Evolutionary conservation across 2,888 invertebrate genomes (phyloP).

Genomic region (Hyposoter didymator): DNA sequence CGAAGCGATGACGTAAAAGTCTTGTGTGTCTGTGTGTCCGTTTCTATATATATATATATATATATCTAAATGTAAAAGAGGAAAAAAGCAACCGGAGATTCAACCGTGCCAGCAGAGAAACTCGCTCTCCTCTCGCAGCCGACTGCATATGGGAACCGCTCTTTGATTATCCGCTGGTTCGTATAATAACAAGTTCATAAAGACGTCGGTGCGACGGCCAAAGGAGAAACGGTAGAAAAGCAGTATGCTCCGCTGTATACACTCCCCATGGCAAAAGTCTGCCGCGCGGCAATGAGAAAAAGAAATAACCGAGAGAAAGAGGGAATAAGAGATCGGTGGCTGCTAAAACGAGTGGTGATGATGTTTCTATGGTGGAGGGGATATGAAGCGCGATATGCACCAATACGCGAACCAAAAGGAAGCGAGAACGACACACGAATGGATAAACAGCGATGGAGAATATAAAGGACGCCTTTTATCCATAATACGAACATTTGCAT

Average conservation of each 20-base stretch:
- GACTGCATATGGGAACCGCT: slow-evolving; percentile 77
- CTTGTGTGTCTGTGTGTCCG: background rate
- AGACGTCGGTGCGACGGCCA: slow-evolving; percentile 78
- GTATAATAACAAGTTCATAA: slow-evolving; percentile 83
- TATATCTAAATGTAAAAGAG: slow-evolving; percentile 9
- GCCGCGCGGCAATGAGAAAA: slow-evolving; percentile 42
- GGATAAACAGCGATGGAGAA: slow-evolving; percentile 49
- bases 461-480: slow-evolving; percentile 56
- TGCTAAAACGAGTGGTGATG: slow-evolving; percentile 34
- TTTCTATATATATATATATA: background rate
- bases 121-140: slow-evolving; percentile 50
- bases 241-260: slow-evolving; percentile 28
- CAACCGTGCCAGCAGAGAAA: slow-evolving; percentile 37
- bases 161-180: slow-evolving; percentile 82
- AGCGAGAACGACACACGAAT: slow-evolving; percentile 31
- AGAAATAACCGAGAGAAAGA: slow-evolving; percentile 42
- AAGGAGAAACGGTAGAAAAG: slow-evolving; percentile 53
- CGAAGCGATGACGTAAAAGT: slow-evolving; percentile 46
- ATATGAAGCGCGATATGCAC: slow-evolving; percentile 15
- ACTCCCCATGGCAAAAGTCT: slow-evolving; percentile 37
- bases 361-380: slow-evolving; percentile 1
- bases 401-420: background rate
- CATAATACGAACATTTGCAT: slow-evolving; percentile 79
- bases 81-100: slow-evolving; percentile 49
- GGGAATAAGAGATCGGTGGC: slow-evolving; percentile 38